These are phyloP conservation scores for Smittia aterrima DNA, from an alignment of 2,888 invertebrate genomes.

Conservation along the genomic window DNA sequence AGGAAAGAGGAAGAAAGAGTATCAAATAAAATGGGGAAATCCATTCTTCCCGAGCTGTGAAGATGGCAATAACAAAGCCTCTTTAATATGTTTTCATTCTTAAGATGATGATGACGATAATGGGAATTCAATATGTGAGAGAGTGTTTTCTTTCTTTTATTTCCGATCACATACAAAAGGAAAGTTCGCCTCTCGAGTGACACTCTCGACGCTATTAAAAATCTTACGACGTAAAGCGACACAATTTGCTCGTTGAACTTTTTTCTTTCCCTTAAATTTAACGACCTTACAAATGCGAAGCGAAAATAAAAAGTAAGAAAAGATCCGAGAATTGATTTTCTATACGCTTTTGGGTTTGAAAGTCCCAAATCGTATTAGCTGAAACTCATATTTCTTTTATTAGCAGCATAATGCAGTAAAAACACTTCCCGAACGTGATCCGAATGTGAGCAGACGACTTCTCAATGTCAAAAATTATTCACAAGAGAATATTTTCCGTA, in stretches of 20 bases:
- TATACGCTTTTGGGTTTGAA: background rate
- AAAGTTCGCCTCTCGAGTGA: background rate
- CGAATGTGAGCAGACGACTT: slow-evolving; percentile 6
- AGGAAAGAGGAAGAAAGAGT: background rate
- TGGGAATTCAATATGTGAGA: slow-evolving; percentile 24
- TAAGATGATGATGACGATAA: slow-evolving; percentile 28
- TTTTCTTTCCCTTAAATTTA: background rate
- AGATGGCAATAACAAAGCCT: slow-evolving; percentile 29
- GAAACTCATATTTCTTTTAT: slow-evolving; percentile 35
- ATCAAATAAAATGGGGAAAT: background rate
- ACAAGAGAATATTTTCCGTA: background rate
- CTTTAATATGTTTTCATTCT: slow-evolving; percentile 22
- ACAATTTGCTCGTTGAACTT: background rate
- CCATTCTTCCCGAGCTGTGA: background rate
- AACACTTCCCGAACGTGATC: slow-evolving; percentile 39
- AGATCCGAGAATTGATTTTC: slow-evolving; percentile 5
- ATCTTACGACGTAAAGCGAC: background rate
- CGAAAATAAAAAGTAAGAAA: background rate
- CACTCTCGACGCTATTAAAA: background rate
- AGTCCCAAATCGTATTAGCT: slow-evolving; percentile 18
- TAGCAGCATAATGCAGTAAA: slow-evolving; percentile 39
- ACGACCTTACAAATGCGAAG: background rate
- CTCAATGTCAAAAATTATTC: slow-evolving; percentile 31
- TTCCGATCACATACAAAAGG: background rate
- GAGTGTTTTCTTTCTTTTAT: too few species aligned